These are phyloP conservation scores for Eristalis tenax DNA, from an alignment of 2,888 invertebrate genomes.

Conservation along the genomic window DNA sequence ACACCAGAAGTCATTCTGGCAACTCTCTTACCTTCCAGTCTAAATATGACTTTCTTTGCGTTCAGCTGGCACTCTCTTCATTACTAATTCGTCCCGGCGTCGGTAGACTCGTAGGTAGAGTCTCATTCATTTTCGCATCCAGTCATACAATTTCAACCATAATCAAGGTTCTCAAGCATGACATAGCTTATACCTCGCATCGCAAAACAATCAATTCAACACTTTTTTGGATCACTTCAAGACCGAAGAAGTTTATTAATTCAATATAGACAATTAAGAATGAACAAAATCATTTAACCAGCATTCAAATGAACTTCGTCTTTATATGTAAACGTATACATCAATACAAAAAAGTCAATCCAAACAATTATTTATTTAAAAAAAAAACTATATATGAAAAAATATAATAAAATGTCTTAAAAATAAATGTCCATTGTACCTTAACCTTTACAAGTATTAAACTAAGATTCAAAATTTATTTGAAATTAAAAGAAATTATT, in stretches of 20 bases:
- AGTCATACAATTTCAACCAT: too few species aligned
- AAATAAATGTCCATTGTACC: conserved; percentile 70
- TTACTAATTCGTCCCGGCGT: too few species aligned
- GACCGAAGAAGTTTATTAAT: neutral
- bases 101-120: too few species aligned
- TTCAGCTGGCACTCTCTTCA: too few species aligned
- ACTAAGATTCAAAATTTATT: conserved; percentile 21
- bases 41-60: too few species aligned
- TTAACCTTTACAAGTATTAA: conserved; percentile 62
- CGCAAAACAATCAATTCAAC: neutral
- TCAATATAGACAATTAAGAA: neutral
- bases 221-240: neutral
- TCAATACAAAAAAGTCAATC: neutral
- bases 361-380: conserved; percentile 23
- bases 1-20: too few species aligned
- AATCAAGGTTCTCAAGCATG: too few species aligned
- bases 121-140: too few species aligned
- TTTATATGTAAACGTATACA: neutral
- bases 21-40: too few species aligned
- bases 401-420: conserved; percentile 1
- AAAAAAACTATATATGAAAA: neutral
- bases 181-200: neutral
- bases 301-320: neutral
- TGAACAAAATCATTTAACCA: neutral
- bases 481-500: neutral